phyloP scores from a whole-genome alignment of 2,113 vertebrate species.

The Nothoprocta pentlandii region DNA sequence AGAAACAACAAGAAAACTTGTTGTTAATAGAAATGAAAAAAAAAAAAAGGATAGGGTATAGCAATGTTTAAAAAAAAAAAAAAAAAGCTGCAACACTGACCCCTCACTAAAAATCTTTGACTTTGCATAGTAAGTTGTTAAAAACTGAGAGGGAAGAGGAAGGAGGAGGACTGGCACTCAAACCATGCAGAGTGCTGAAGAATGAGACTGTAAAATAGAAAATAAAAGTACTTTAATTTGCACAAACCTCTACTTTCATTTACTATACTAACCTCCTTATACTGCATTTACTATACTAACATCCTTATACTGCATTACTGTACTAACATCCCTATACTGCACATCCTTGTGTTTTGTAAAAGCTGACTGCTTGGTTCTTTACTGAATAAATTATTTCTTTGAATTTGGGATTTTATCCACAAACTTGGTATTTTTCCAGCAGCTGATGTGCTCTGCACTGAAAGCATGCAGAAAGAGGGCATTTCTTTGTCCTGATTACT shows the following conservation, averaged over 20 bases:
- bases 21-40: neutral
- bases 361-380: rapidly evolving
- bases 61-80: rapidly evolving
- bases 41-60: neutral
- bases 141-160: neutral
- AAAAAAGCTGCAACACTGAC: neutral
- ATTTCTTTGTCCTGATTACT: neutral
- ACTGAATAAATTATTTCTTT: neutral
- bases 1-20: neutral
- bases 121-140: neutral
- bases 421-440: neutral
- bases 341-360: neutral
- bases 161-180: rapidly evolving
- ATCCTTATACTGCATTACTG: neutral
- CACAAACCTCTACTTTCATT: neutral
- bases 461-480: neutral
- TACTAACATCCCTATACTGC: neutral
- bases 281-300: neutral
- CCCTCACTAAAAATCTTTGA: neutral
- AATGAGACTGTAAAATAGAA: neutral
- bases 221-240: neutral
- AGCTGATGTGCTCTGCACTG: slow-evolving; percentile 29
- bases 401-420: slow-evolving; percentile 9
- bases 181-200: neutral
- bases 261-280: neutral